phyloP scores from a whole-genome alignment of 2,888 invertebrate genomes.

The Drosophila sordidula region DNA sequence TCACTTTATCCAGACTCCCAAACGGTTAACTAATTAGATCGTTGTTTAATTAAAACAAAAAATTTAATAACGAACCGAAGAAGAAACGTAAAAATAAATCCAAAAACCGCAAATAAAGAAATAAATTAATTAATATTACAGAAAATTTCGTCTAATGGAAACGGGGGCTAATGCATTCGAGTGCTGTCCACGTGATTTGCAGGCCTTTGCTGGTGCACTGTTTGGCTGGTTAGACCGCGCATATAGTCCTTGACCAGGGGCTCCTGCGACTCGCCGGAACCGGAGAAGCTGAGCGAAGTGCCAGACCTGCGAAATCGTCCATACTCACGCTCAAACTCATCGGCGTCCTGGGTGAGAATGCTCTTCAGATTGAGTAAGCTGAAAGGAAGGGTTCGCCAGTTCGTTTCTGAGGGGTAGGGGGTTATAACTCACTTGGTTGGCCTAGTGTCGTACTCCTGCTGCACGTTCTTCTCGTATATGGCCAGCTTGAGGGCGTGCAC shows the following conservation, averaged over 20 bases:
- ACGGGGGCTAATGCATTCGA: slow-evolving; percentile 36
- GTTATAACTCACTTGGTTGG: slow-evolving; percentile 34
- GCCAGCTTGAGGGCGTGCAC: slow-evolving; percentile 87
- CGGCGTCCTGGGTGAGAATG: slow-evolving; percentile 47
- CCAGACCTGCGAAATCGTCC: slow-evolving; percentile 43
- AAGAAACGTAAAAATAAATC: slow-evolving; percentile 7
- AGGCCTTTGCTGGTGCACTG: slow-evolving; percentile 27
- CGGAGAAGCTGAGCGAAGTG: slow-evolving; percentile 3
- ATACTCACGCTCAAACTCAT: slow-evolving; percentile 66
- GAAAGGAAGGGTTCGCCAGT: background rate
- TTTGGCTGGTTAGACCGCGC: slow-evolving; percentile 28
- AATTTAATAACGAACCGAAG: slow-evolving; percentile 30
- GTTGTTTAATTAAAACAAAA: slow-evolving; percentile 8
- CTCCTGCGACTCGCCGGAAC: slow-evolving; percentile 15
- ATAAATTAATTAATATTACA: slow-evolving; percentile 35
- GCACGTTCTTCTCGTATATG: slow-evolving; percentile 51
- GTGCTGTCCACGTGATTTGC: slow-evolving; percentile 19
- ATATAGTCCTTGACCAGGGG: slow-evolving; percentile 43
- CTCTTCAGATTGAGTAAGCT: slow-evolving; percentile 51
- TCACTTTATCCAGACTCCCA: too few relatives aligned
- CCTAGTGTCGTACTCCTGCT: slow-evolving; percentile 4
- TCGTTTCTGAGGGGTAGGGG: background rate
- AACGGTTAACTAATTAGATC: too few relatives aligned
- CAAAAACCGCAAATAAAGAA: slow-evolving; percentile 6
- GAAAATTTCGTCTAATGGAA: slow-evolving; percentile 52